Conservation (phyloP, 2,888 invertebrate species). For the Ochlodes sylvanus region DNA sequence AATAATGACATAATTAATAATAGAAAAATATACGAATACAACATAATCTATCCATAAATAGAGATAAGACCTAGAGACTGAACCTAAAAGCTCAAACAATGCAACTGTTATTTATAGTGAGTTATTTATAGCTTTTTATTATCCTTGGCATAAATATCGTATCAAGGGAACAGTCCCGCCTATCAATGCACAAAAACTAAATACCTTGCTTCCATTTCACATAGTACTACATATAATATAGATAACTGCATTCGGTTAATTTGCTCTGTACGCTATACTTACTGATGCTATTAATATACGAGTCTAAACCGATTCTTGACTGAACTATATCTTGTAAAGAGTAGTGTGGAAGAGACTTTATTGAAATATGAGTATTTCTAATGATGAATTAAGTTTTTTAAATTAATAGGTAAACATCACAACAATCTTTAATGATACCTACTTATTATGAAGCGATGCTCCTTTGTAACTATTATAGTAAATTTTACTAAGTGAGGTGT, state of each 20-base stretch:
- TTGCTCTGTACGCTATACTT: slow-evolving; percentile 55
- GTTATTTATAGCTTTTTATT: slow-evolving; percentile 2
- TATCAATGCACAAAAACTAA: slow-evolving; percentile 19
- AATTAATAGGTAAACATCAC: too few species aligned
- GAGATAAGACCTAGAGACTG: not conserved
- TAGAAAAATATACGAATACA: not conserved
- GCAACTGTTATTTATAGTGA: slow-evolving; percentile 8
- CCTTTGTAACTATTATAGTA: too few species aligned
- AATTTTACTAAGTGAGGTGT: too few species aligned
- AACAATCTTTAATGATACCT: too few species aligned
- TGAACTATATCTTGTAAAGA: slow-evolving; percentile 49
- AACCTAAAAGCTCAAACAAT: slow-evolving; percentile 16
- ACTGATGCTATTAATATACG: slow-evolving; percentile 58
- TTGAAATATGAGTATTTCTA: slow-evolving; percentile 8
- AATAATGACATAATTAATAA: not conserved
- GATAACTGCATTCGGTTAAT: slow-evolving; percentile 52
- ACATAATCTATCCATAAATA: slow-evolving; percentile 5
- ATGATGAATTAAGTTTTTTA: too few species aligned
- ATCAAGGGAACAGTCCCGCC: slow-evolving; percentile 12
- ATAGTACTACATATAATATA: slow-evolving; percentile 41
- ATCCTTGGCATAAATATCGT: slow-evolving; percentile 27
- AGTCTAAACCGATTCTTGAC: slow-evolving; percentile 60
- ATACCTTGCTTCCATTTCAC: slow-evolving; percentile 39
- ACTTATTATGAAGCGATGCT: too few species aligned
- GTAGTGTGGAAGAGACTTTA: slow-evolving; percentile 49